Base-by-base conservation (phyloP, 30 jellyfish, hydroid and myxozoan species). In the Aurelia sp. region DNA sequence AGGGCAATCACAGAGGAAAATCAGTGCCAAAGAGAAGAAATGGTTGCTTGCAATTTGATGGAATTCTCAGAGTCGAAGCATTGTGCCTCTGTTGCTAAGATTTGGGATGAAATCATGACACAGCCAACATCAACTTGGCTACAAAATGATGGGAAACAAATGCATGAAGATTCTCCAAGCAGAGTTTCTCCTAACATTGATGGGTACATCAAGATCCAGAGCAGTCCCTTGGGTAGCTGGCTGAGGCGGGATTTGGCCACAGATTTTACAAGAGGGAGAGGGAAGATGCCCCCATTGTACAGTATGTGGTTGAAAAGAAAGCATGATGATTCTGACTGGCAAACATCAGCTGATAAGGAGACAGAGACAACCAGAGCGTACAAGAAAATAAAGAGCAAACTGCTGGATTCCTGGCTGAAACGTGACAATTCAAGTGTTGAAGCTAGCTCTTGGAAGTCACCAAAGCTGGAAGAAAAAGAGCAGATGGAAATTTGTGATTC, bases 241-340 rank as follows among this genome's bases (percentile, higher is more conserved):
- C 55, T 44, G 55, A 44, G 55, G 15, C 0, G 7, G 55, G 55
- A 44, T 44, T 44, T 44, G 55, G 8, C 55, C 15, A 44, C 15
- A 44, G 15, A 44, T 9, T 7, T 8, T 4, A 13, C 3, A 44
- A 1, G 15, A 9, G 55, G 15, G 55, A 8, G 2, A 5, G 55
- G 55, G 55, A 44, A 44, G 55, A 9, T 44, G 63, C 33, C 67
- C n/a, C 41, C 82, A 59, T 59, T 35, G n/a, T 31, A n/a, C 19
- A 48, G 76, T 24, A 59, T 15, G 24, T 81, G 91, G 91, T 40
- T 81, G 84, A 81, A 81, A 38, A 48, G 81, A 52, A 81, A 81
- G 67, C 48, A 44, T 21, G 30, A 17, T 13, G 73, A 38, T 6
- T 59, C 33, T 59, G 69, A 59, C 35, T 12, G 21, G 50, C 50